Conservation (phyloP, 53 echinoderm and acorn worm species). For the Holothuria leucospilota region DNA sequence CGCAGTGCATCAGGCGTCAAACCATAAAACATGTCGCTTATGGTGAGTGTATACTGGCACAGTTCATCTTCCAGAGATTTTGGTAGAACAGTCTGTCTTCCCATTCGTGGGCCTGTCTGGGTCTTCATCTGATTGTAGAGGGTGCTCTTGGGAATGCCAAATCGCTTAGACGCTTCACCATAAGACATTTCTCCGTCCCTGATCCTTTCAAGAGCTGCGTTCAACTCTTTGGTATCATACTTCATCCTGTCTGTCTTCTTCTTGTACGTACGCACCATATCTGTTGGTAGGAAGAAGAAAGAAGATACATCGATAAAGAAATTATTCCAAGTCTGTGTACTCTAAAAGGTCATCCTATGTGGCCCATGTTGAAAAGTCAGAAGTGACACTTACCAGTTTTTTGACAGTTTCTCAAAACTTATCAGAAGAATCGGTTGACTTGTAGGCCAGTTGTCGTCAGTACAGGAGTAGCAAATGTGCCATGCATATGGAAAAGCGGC, state of each 20-base stretch:
- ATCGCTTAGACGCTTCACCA: neutral
- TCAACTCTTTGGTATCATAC: neutral
- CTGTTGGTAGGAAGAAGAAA: too few species aligned
- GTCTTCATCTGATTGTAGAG: neutral
- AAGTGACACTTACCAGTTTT: too few species aligned
- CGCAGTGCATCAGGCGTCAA: neutral
- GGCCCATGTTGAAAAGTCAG: too few species aligned
- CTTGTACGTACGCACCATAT: neutral
- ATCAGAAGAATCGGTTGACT: too few species aligned
- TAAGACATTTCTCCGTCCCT: neutral
- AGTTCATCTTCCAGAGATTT: neutral
- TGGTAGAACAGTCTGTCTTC: neutral
- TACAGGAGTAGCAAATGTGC: too few species aligned
- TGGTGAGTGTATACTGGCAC: neutral
- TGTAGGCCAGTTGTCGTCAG: too few species aligned
- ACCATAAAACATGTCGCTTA: conserved; percentile 10
- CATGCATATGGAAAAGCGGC: too few species aligned
- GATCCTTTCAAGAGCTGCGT: neutral
- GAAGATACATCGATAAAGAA: too few species aligned
- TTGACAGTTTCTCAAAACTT: too few species aligned
- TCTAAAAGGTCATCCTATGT: too few species aligned
- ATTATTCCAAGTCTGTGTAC: too few species aligned
- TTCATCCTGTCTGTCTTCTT: neutral
- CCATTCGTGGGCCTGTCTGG: neutral
- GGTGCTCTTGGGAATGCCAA: neutral